These are phyloP conservation scores for Chrysolina haemoptera DNA, from an alignment of 2,888 invertebrate genomes.

Conservation along the genomic window DNA sequence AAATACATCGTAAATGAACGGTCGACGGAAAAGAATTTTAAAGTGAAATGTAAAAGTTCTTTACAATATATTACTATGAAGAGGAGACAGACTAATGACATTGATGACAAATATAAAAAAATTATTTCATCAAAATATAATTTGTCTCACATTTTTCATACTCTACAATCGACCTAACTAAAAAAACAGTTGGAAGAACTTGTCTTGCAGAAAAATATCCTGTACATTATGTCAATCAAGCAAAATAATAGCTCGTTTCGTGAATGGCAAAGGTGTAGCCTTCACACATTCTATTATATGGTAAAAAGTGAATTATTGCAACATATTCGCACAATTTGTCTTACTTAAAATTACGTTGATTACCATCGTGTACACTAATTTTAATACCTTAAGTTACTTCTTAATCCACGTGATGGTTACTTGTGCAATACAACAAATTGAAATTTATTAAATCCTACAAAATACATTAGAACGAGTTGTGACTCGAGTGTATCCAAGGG, in stretches of 20 bases:
- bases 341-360: neutral
- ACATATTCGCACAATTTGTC: slow-evolving; percentile 11
- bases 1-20: too few relatives aligned
- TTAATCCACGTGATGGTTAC: slow-evolving; percentile 4
- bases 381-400: neutral
- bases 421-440: neutral
- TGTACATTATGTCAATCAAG: neutral
- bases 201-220: neutral
- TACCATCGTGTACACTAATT: slow-evolving; percentile 8
- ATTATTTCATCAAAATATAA: too few relatives aligned
- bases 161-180: too few relatives aligned
- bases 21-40: too few relatives aligned
- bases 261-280: neutral
- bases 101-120: too few relatives aligned
- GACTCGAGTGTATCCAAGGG: too few relatives aligned
- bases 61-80: too few relatives aligned
- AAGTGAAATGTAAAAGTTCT: too few relatives aligned
- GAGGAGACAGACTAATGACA: too few relatives aligned
- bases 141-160: too few relatives aligned
- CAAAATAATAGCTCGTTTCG: neutral
- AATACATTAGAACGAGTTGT: neutral
- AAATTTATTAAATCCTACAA: neutral
- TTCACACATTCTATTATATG: slow-evolving; percentile 13
- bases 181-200: too few relatives aligned
- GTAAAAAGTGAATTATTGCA: slow-evolving; percentile 10